Base-by-base conservation (phyloP, 2,888 invertebrate genomes). In the Drosophila recens region DNA sequence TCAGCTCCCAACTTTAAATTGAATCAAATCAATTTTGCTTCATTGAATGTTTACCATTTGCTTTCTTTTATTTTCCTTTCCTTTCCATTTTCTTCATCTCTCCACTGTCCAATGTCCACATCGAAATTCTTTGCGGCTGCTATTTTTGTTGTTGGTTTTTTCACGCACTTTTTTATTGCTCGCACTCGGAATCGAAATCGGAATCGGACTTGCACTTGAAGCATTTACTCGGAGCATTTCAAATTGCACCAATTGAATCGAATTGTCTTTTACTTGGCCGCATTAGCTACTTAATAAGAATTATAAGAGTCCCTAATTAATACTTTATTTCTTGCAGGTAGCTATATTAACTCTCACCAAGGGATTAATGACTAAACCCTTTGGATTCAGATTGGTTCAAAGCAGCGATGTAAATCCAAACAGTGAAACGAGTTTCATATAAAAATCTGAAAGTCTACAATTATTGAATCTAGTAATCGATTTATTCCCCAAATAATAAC, bases 21-120 rank as follows among this genome's bases (percentile, higher is more conserved):
- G 75, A 86, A 86, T 88, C 80, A 86, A 86, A 86, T 86, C 88
- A 86, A 88, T 86, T 86, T 75, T 70, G 81, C 82, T 86, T 88
- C 83, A 83, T 82, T 86, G 83, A 70, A 75, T 86, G 80, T 78
- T 88, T 83, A 80, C 78, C 75, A 86, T 87, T 84, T 67, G 75
- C 67, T 68, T 58, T 13, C 48, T 56, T 43, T n/a, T n/a, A n/a
- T n/a, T n/a, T 58, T 13, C 48, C 52, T 43, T 20, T 8, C 13
- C 3, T 10, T 2, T 27, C 4, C 36, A 4, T 23, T 11, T 17
- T 27, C 23, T 15, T 20, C 45, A 13, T 9, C 51, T 42, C 15
- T 5, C n/a, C 45, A 27, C 20, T 45, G 11, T 15, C 57, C 13
- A 20, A 46, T 36, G 38, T 38, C 5, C 45, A 15, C 56, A 15